Evolutionary conservation across 2,113 vertebrate genomes (phyloP).

Genomic region (Rhegmatorhina hoffmannsi): DNA sequence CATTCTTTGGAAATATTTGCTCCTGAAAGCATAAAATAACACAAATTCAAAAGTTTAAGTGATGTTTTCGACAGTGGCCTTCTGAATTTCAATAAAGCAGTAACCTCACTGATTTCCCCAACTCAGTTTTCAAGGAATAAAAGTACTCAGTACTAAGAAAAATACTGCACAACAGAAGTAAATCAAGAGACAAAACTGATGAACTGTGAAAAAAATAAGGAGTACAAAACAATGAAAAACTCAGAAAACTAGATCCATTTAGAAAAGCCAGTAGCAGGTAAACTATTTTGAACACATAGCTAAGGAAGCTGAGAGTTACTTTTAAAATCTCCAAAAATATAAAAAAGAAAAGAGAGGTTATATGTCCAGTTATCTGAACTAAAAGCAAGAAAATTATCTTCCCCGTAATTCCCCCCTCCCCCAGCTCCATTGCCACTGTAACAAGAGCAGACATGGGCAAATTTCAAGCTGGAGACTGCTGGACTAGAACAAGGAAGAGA

Average conservation of each 20-base stretch:
- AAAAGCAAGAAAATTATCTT: neutral
- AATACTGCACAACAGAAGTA: neutral
- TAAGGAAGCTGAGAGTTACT: neutral
- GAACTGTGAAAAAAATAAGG: neutral
- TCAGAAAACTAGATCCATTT: neutral
- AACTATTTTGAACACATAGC: neutral
- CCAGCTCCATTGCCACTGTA: neutral
- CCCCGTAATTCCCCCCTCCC: neutral
- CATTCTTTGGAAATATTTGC: neutral
- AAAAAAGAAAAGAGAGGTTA: accelerated
- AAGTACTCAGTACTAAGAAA: neutral
- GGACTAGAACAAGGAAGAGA: neutral
- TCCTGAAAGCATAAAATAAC: neutral
- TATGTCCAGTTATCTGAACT: neutral
- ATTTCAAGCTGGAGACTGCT: neutral
- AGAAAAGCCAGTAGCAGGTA: neutral
- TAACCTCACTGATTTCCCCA: neutral
- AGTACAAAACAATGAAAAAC: neutral
- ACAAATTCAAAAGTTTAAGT: neutral
- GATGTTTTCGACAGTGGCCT: neutral
- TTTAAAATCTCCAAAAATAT: neutral
- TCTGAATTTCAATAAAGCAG: neutral
- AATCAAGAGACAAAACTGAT: neutral
- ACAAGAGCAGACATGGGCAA: neutral
- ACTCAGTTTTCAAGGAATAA: neutral